A percentile compares a stretch with the other conserved stretches of the same genome.
phyloP scores from a whole-genome alignment of 2,888 invertebrate genomes.

The Polia nebulosa region DNA sequence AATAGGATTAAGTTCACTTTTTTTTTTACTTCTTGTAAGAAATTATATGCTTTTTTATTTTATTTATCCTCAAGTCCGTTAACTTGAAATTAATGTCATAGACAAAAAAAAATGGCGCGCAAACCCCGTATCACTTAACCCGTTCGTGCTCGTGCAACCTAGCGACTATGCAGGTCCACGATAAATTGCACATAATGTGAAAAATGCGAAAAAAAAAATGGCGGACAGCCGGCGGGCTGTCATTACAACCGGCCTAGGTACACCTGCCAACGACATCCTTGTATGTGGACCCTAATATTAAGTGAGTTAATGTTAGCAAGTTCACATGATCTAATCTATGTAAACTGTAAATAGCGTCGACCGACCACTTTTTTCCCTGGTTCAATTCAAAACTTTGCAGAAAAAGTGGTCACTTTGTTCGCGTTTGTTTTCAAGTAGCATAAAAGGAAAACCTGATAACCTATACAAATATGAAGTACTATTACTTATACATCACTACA shows the following conservation, averaged over 20 bases:
- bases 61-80: conserved; percentile 16
- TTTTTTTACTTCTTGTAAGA: too few relatives aligned
- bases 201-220: conserved; percentile 48
- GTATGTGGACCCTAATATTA: conserved; percentile 57
- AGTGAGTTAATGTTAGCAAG: conserved; percentile 36
- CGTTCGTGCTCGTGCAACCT: conserved; percentile 29
- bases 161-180: conserved; percentile 26
- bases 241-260: conserved; percentile 59
- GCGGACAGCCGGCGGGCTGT: conserved; percentile 31
- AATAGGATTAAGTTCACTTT: too few relatives aligned
- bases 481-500: too few relatives aligned
- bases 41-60: too few relatives aligned
- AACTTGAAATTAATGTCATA: conserved; percentile 43
- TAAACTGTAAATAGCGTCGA: conserved; percentile 31
- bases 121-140: conserved; percentile 47
- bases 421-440: neutral
- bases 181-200: conserved; percentile 53
- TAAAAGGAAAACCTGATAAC: neutral
- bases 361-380: conserved; percentile 41
- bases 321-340: conserved; percentile 51
- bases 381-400: conserved; percentile 31
- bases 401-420: neutral
- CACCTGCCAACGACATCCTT: conserved; percentile 58
- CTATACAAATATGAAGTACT: too few relatives aligned
- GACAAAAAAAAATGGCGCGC: conserved; percentile 31